A percentile compares a stretch with the other conserved stretches of the same genome.
These are phyloP conservation scores for Parnassius mnemosyne DNA, from an alignment of 2,888 invertebrate species.

Conservation along the genomic window DNA sequence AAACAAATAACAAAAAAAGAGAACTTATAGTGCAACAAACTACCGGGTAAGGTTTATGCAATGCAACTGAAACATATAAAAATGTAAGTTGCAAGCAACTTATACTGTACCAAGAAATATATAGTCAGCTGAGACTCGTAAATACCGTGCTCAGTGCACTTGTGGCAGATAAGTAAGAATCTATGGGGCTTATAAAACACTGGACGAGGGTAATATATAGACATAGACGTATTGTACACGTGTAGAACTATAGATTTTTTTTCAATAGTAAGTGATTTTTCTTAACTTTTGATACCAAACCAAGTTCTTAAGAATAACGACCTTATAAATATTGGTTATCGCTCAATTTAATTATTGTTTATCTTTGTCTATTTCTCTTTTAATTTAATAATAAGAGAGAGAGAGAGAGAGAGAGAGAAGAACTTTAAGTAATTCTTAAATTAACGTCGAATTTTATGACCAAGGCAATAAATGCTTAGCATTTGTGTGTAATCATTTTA, in stretches of 20 bases:
- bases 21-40: not conserved
- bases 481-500: too few relatives aligned
- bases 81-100: constrained; percentile 23
- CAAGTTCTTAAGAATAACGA: too few relatives aligned
- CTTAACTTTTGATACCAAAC: too few relatives aligned
- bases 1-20: not conserved
- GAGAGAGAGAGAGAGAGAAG: too few relatives aligned
- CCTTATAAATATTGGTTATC: too few relatives aligned
- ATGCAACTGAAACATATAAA: constrained; percentile 23
- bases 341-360: too few relatives aligned
- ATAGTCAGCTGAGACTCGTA: constrained; percentile 62
- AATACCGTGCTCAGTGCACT: constrained; percentile 58
- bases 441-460: too few relatives aligned
- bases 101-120: constrained; percentile 20
- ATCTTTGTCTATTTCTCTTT: too few relatives aligned
- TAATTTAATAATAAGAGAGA: too few relatives aligned
- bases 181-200: constrained; percentile 61
- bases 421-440: too few relatives aligned
- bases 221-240: constrained; percentile 16
- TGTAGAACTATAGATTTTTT: not conserved
- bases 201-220: constrained; percentile 10
- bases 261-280: too few relatives aligned
- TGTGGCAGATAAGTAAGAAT: constrained; percentile 68
- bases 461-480: too few relatives aligned
- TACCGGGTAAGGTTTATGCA: constrained; percentile 1